These are phyloP conservation scores for Cecidostiba fungosa DNA, from an alignment of 2,888 invertebrate species.

Conservation along the genomic window DNA sequence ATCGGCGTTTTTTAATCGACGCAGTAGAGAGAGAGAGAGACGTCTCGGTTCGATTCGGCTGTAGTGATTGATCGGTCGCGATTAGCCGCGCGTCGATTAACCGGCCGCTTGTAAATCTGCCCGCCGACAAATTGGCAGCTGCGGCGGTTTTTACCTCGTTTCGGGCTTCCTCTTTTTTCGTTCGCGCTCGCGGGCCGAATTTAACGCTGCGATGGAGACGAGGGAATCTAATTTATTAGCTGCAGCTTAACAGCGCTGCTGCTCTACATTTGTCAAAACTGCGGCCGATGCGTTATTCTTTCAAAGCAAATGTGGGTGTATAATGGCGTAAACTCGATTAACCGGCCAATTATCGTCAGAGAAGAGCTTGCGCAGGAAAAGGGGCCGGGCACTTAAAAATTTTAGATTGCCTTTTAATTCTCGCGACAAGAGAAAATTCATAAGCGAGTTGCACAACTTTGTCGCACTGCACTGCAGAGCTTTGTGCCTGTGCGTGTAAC, in stretches of 20 bases:
- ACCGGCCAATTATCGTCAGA: neutral
- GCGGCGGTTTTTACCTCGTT: neutral
- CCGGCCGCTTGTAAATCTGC: constrained; percentile 46
- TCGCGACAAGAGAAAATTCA: neutral
- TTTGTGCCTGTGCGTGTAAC: neutral
- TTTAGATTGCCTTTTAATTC: constrained; percentile 6
- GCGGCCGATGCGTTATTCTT: no score
- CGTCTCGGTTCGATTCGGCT: constrained; percentile 17
- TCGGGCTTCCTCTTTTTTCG: neutral
- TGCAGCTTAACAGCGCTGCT: neutral
- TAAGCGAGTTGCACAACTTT: neutral
- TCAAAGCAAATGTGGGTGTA: no score
- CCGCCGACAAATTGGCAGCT: constrained; percentile 29
- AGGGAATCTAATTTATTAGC: constrained; percentile 9
- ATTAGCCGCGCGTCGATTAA: constrained; percentile 49
- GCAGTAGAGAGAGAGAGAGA: neutral
- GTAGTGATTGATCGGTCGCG: constrained; percentile 46
- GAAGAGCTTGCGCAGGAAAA: no score
- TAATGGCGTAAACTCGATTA: constrained; percentile 13
- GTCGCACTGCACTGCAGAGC: no score
- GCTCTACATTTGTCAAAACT: no score
- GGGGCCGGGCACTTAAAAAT: neutral
- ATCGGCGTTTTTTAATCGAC: constrained; percentile 16
- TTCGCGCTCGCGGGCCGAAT: neutral
- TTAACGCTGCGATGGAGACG: neutral